Evolutionary conservation across 2,797 vertebrate species (phyloP), one percentile per base, ranked within the genome.

Genomic region (Schizopygopsis pylzovi): DNA sequence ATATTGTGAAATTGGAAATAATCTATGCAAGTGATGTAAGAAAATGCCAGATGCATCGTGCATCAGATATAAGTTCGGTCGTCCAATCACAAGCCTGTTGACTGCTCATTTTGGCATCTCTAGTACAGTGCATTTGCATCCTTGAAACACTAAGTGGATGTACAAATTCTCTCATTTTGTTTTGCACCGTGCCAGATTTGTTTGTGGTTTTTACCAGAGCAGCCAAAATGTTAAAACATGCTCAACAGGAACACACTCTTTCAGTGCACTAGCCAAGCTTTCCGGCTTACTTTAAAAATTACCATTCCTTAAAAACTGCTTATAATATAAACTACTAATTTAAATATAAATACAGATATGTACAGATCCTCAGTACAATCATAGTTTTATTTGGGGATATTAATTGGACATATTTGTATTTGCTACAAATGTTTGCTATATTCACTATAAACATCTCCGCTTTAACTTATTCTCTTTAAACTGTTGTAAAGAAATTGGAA

Each of bases 1-100:
- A 33, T 76, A 65, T 65, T 52, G 82, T 83, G 71, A 65, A 76
- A 75, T n/a, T 73, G 54, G 25, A 49, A 82, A 49, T 63, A 63
- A 61, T 73, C n/a, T 59, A 3, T 73, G 43, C 49, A n/a, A 37
- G 41, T 76, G 72, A 76, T 76, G 82, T 76, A 65, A 76, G 70
- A 63, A 73, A 65, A 79, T 22, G 16, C 2, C 59, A 47, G 56
- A 61, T 13, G 76, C 76, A n/a, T 37, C 9, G 0, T 22, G 39
- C 20, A 22, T 77, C 33, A 59, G 75, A 56, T 16, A 70, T 9
- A 16, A 25, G 18, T 56, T 77, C 10, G 56, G 47, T 33, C 9
- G 6, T 47, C 43, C 59, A 61, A 61, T 61, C n/a, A n/a, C 22
- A 13, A 39, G 54, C 54, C n/a, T 79, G 22, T 25, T 43, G 15